Evolutionary conservation across 1,140 invertebrate species (phyloP).

Genomic region (Rhynchophorus ferrugineus): DNA sequence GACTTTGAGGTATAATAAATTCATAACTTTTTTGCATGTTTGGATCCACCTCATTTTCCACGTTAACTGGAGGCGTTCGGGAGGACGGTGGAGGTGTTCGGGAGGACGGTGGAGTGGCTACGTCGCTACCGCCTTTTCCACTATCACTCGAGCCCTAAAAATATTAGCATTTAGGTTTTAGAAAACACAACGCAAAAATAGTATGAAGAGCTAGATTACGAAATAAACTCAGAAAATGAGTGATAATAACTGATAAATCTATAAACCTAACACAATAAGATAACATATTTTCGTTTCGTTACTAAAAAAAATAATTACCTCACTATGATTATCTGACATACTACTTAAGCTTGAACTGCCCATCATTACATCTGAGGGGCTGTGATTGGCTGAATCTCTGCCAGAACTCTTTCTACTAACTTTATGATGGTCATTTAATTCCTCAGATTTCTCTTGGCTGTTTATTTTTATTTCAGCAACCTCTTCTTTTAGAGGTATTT

Average conservation of each 20-base stretch:
- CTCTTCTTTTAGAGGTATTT: background rate
- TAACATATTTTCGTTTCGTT: background rate
- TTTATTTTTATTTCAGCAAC: constrained; percentile 31
- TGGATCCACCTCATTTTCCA: constrained; percentile 2
- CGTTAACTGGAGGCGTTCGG: constrained; percentile 28
- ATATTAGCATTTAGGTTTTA: background rate
- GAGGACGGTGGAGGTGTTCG: constrained; percentile 43
- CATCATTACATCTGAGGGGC: constrained; percentile 55
- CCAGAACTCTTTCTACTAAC: constrained; percentile 46
- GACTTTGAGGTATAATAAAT: constrained; percentile 69
- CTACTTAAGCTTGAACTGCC: constrained; percentile 56
- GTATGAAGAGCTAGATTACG: background rate
- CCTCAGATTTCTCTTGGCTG: constrained; percentile 5
- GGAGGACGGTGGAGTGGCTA: constrained; percentile 50
- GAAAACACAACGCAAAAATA: background rate
- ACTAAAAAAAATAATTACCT: constrained; percentile 39
- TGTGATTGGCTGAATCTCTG: constrained; percentile 60
- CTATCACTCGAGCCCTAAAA: constrained; percentile 65
- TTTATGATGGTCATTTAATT: constrained; percentile 36
- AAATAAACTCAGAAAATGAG: background rate
- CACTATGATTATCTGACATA: constrained; percentile 59
- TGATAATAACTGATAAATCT: too few relatives aligned
- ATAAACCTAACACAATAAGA: too few relatives aligned
- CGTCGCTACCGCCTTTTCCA: constrained; percentile 65
- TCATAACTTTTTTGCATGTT: constrained; percentile 49